Conservation (phyloP, 2,797 vertebrate species). For the Gephyroberyx darwinii region DNA sequence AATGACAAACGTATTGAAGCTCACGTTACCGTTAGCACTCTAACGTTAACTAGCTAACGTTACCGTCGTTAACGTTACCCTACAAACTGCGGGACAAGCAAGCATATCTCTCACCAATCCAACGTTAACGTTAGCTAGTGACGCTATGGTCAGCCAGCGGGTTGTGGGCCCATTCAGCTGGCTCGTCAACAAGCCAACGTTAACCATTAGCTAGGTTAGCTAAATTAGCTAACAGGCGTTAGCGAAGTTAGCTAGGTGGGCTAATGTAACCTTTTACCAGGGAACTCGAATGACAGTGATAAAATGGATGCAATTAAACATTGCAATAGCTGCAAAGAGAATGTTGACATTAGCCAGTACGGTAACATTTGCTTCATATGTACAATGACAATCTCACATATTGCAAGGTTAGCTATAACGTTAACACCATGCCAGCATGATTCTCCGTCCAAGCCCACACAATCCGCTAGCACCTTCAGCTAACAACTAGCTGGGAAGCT, state of each 20-base stretch:
- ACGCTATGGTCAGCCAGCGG: slow-evolving; percentile 78
- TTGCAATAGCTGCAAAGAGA: slow-evolving; percentile 10
- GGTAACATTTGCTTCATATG: slow-evolving; percentile 37
- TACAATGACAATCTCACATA: slow-evolving; percentile 72
- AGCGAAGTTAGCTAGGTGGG: slow-evolving; percentile 60
- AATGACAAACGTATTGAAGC: slow-evolving; percentile 59
- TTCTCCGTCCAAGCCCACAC: slow-evolving; percentile 55
- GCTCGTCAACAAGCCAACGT: slow-evolving; percentile 79
- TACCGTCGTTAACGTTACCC: slow-evolving; percentile 71
- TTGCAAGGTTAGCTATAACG: slow-evolving; percentile 67
- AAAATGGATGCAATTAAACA: background rate
- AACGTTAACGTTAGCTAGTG: slow-evolving; percentile 74
- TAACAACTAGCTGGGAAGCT: slow-evolving; percentile 28
- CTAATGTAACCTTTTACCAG: slow-evolving; percentile 11
- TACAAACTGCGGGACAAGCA: slow-evolving; percentile 75
- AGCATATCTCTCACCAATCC: slow-evolving; percentile 74
- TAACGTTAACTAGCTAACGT: slow-evolving; percentile 62
- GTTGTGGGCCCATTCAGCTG: slow-evolving; percentile 78
- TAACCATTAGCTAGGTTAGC: slow-evolving; percentile 76
- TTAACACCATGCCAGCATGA: slow-evolving; percentile 67
- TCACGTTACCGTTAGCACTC: slow-evolving; percentile 67
- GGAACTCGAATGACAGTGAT: slow-evolving; percentile 8
- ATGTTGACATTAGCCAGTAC: slow-evolving; percentile 35
- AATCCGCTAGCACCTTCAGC: slow-evolving; percentile 22
- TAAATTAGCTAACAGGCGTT: slow-evolving; percentile 58